Evolutionary conservation across 1,140 invertebrate genomes (phyloP).

Genomic region (Maniola jurtina): DNA sequence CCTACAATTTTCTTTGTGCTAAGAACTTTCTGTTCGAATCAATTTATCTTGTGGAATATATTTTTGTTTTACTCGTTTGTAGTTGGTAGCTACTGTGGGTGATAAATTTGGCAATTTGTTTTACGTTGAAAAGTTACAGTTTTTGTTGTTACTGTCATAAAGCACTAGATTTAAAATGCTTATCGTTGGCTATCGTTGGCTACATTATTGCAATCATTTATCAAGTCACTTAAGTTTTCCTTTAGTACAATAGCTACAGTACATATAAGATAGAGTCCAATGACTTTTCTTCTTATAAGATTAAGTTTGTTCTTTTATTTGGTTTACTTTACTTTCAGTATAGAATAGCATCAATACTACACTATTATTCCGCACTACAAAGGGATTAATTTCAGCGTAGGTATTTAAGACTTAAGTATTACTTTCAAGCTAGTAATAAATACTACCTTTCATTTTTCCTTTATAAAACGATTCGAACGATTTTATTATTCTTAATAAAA

Average conservation of each 20-base stretch:
- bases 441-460: no score
- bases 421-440: no score
- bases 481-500: no score
- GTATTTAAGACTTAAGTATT: no score
- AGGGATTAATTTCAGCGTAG: no score
- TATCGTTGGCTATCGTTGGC: background rate
- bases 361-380: no score
- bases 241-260: background rate
- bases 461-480: no score
- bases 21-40: slow-evolving; percentile 25
- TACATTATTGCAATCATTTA: background rate
- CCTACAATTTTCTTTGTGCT: slow-evolving; percentile 16
- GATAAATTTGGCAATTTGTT: slow-evolving; percentile 14
- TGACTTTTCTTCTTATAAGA: no score
- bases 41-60: slow-evolving; percentile 24
- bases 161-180: background rate
- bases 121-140: background rate
- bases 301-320: no score
- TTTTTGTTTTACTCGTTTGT: slow-evolving; percentile 21
- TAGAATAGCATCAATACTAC: no score
- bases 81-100: slow-evolving; percentile 1
- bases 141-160: slow-evolving; percentile 2
- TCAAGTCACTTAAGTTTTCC: background rate
- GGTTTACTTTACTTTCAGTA: no score
- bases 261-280: no score